Percentiles rank a stretch among this genome's conserved stretches.
Evolutionary conservation across 2,888 invertebrate genomes (phyloP).

Genomic region (Ctena decussata): DNA sequence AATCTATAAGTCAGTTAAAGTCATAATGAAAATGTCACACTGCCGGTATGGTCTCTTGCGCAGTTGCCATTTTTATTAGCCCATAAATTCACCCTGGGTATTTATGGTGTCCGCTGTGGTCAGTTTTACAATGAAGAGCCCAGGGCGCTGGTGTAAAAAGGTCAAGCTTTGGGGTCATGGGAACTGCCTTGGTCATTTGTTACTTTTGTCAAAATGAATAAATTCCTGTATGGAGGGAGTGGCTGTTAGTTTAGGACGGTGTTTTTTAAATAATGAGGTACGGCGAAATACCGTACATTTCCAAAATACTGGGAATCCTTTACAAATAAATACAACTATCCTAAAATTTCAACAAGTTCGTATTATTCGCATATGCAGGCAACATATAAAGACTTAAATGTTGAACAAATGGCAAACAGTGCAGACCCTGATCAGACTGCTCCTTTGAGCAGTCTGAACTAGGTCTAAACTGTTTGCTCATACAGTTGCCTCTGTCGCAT

Average conservation of each 20-base stretch:
- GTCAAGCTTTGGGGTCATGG: slow-evolving; percentile 58
- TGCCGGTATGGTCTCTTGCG: neutral
- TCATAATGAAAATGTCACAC: slow-evolving; percentile 4
- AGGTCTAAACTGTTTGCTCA: too few species aligned
- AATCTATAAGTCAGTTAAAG: neutral
- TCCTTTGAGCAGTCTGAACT: too few species aligned
- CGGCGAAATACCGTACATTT: neutral
- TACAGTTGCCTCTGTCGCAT: too few species aligned
- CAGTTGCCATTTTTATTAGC: neutral
- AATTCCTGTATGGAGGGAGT: neutral
- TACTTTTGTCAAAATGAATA: slow-evolving; percentile 5
- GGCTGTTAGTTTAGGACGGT: slow-evolving; percentile 8
- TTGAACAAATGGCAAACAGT: too few species aligned
- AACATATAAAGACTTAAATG: too few species aligned
- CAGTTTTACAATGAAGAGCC: slow-evolving; percentile 12
- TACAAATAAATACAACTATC: too few species aligned
- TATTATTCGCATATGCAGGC: too few species aligned
- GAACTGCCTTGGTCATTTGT: slow-evolving; percentile 48
- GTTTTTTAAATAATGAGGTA: neutral
- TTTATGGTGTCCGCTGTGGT: slow-evolving; percentile 16
- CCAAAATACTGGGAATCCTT: too few species aligned
- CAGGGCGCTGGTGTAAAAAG: slow-evolving; percentile 23
- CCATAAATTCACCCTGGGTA: slow-evolving; percentile 16
- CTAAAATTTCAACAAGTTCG: too few species aligned
- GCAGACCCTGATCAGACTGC: too few species aligned